A percentile compares a stretch with the other conserved stretches of the same genome.
phyloP scores from a whole-genome alignment of 1,140 invertebrate genomes.

The Campoletis sonorensis region DNA sequence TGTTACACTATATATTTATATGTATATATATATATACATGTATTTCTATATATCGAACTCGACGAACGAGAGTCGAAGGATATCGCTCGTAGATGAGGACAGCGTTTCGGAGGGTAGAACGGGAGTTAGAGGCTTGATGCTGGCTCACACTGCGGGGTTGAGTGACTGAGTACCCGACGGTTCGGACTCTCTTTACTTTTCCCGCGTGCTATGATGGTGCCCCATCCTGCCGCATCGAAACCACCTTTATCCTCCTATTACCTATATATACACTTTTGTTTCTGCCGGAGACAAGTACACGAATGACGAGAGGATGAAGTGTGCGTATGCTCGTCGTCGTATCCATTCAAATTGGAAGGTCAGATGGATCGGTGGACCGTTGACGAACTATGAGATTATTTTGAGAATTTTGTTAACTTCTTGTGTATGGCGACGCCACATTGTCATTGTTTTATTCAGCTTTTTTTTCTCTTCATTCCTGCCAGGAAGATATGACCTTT shows the following conservation, averaged over 20 bases:
- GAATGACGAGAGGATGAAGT: constrained; percentile 2
- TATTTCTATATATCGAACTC: not conserved
- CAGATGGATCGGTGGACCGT: not conserved
- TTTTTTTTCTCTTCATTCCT: too few species aligned
- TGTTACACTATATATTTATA: constrained; percentile 4
- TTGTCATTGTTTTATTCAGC: too few species aligned
- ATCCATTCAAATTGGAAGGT: constrained; percentile 19
- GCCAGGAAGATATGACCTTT: too few species aligned
- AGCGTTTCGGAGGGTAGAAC: constrained; percentile 36
- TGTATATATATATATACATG: constrained; percentile 1
- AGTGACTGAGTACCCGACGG: constrained; percentile 56
- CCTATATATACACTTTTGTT: not conserved
- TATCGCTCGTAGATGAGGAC: constrained; percentile 70
- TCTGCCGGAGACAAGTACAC: not conserved
- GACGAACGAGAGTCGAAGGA: constrained; percentile 63
- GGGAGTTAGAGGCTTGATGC: constrained; percentile 32
- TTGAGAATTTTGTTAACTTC: too few species aligned
- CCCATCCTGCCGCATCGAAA: constrained; percentile 32
- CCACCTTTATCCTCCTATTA: constrained; percentile 1
- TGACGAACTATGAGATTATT: not conserved
- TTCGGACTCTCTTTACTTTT: constrained; percentile 47
- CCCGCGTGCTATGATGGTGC: constrained; percentile 29
- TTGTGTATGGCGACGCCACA: too few species aligned
- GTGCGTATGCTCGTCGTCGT: constrained; percentile 12
- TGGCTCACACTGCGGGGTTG: constrained; percentile 57